These are phyloP conservation scores for Ophion ventricosus DNA, from an alignment of 2,888 invertebrate species.

Conservation along the genomic window DNA sequence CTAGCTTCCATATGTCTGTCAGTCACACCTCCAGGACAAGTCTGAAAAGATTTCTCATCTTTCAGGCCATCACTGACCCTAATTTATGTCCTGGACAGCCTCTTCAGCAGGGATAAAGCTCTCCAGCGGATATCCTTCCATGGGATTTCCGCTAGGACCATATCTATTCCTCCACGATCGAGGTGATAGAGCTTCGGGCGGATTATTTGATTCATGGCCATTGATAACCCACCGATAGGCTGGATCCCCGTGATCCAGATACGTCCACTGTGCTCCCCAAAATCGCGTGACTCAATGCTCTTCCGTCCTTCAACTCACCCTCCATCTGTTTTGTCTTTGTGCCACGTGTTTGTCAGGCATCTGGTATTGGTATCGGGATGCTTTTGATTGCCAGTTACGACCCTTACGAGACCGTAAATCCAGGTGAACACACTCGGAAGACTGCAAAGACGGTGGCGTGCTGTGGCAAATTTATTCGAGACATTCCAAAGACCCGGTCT, in stretches of 20 bases:
- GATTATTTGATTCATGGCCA: neutral
- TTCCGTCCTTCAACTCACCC: slow-evolving; percentile 18
- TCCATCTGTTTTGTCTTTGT: slow-evolving; percentile 24
- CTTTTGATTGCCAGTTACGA: slow-evolving; percentile 21
- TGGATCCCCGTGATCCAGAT: slow-evolving; percentile 5
- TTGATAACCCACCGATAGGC: neutral
- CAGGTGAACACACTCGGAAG: slow-evolving; percentile 60
- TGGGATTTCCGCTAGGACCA: neutral
- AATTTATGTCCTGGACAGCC: neutral
- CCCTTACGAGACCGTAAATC: slow-evolving; percentile 67
- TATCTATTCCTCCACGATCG: neutral
- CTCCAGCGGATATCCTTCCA: neutral
- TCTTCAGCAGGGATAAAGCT: neutral
- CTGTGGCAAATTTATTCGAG: slow-evolving; percentile 52
- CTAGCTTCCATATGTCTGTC: too few relatives aligned
- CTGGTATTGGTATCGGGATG: slow-evolving; percentile 36
- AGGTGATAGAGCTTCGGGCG: neutral
- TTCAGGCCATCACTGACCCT: neutral
- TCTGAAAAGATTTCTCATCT: neutral
- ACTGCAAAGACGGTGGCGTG: slow-evolving; percentile 13
- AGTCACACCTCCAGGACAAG: neutral
- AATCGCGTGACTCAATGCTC: slow-evolving; percentile 45
- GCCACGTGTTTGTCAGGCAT: slow-evolving; percentile 9
- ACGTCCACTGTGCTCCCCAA: slow-evolving; percentile 2
- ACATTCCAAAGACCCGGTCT: slow-evolving; percentile 22